A percentile compares a stretch with the other conserved stretches of the same genome.
These are phyloP conservation scores for Zaprionus taronus DNA, from an alignment of 1,140 invertebrate genomes.

Conservation along the genomic window DNA sequence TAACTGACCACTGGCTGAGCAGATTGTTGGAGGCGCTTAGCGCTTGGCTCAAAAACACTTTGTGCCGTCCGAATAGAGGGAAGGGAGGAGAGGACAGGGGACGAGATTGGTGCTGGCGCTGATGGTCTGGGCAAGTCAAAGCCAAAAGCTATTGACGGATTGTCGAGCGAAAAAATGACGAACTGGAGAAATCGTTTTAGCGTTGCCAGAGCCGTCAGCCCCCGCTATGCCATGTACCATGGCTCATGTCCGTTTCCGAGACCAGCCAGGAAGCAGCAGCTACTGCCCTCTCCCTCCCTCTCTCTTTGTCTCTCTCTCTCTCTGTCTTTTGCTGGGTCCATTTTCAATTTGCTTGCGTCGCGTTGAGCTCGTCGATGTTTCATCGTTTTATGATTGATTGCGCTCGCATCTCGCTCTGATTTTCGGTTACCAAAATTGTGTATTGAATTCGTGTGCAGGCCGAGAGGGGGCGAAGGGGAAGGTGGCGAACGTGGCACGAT, in stretches of 20 bases:
- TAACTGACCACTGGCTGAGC: conserved; percentile 41
- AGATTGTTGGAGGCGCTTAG: conserved; percentile 41
- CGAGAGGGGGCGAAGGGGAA: background rate
- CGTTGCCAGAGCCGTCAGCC: conserved; percentile 8
- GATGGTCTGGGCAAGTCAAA: background rate
- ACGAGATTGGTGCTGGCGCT: background rate
- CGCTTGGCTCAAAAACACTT: conserved; percentile 28
- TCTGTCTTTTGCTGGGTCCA: background rate
- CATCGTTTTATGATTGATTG: conserved; percentile 81
- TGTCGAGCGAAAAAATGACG: conserved; percentile 26
- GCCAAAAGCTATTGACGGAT: conserved; percentile 58
- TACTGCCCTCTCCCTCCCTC: background rate
- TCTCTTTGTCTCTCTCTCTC: background rate
- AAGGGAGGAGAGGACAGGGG: background rate
- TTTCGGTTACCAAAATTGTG: conserved; percentile 74
- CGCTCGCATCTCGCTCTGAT: conserved; percentile 68
- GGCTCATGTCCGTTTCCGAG: conserved; percentile 2
- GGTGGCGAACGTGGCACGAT: background rate
- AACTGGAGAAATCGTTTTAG: conserved; percentile 40
- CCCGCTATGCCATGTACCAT: background rate
- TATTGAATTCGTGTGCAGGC: conserved; percentile 63
- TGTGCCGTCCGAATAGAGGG: background rate
- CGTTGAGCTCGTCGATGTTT: conserved; percentile 58
- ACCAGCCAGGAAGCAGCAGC: background rate
- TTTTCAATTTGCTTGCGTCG: conserved; percentile 64